Base-by-base conservation (phyloP, 2,888 invertebrate species). In the Parnassius orleans region DNA sequence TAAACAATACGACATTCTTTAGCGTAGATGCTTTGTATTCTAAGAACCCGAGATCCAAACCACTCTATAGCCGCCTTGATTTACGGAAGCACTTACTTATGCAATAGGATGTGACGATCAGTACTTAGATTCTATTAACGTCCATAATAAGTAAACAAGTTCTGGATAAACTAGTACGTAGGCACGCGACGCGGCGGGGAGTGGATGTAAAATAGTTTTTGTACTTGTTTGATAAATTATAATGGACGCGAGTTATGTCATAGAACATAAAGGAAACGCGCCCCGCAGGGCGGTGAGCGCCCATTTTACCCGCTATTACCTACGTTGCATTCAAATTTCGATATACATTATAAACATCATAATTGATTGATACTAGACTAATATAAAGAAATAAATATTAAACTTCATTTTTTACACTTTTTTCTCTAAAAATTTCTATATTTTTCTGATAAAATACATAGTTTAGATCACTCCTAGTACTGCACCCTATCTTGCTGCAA, bases 141-240 rank as follows among this genome's bases (percentile, higher is more conserved):
- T 79, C 74, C 75, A 75, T 82, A 82, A 81, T 80, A 77, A 76
- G 74, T 71, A 73, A 69, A 75, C 76, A 71, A 73, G 75, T 78
- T 78, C 81, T 75, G 80, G 83, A 80, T 69, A 76, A 78, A 85
- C 82, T 71, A 78, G 84, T 81, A 76, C 73, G 75, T 66, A 76
- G 86, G 87, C 88, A 88, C 89, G 88, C 86, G 88, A 81, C 88
- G 78, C 88, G 75, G 77, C 85, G 76, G 88, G 88, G 84, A 83
- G 78, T 76, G 79, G 70, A 77, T 77, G 77, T 78, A 73, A 70
- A 77, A 63, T 66, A 65, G 76, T 81, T 80, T 81, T 85, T 83
- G 79, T 82, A 79, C 77, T 78, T 72, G 72, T 80, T 81, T 86
- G 85, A 86, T 84, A 85, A 80, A 89, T 86, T 83, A 79, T 89